These are phyloP conservation scores for Halcyon badia DNA, from an alignment of 2,797 vertebrate species.

Conservation along the genomic window DNA sequence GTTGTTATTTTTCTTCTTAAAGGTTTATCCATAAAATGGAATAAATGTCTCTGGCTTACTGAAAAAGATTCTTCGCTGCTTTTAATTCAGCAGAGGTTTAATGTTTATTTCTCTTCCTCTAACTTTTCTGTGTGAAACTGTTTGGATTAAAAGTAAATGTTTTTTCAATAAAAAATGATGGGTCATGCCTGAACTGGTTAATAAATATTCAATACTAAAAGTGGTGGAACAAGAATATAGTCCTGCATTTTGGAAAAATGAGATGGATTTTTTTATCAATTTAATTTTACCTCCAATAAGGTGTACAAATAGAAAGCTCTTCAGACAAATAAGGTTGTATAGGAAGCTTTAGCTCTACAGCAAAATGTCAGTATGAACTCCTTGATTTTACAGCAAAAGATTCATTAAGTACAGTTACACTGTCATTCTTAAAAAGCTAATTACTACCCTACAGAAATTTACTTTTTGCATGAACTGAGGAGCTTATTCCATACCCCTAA, in stretches of 20 bases:
- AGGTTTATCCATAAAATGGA: not conserved
- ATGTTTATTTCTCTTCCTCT: not conserved
- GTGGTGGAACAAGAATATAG: not conserved
- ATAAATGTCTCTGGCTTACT: not conserved
- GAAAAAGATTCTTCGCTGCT: not conserved
- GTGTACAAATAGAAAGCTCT: not conserved
- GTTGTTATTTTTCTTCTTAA: not conserved
- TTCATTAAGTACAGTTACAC: conserved; percentile 1
- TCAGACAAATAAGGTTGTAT: not conserved
- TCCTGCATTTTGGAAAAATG: not conserved
- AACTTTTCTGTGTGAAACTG: not conserved
- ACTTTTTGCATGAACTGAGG: not conserved
- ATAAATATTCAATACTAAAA: not conserved
- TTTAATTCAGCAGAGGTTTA: not conserved
- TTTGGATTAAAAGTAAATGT: not conserved
- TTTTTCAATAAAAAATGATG: not conserved
- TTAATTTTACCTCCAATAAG: not conserved
- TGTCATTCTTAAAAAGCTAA: not conserved
- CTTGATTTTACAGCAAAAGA: not conserved
- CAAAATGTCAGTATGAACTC: not conserved
- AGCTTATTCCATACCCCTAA: not conserved
- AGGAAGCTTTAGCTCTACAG: not conserved
- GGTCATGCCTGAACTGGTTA: not conserved
- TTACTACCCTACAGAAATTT: not conserved
- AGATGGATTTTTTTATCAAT: not conserved